These are phyloP conservation scores for Ophion ellenae DNA, from an alignment of 2,888 invertebrate species.

Conservation along the genomic window DNA sequence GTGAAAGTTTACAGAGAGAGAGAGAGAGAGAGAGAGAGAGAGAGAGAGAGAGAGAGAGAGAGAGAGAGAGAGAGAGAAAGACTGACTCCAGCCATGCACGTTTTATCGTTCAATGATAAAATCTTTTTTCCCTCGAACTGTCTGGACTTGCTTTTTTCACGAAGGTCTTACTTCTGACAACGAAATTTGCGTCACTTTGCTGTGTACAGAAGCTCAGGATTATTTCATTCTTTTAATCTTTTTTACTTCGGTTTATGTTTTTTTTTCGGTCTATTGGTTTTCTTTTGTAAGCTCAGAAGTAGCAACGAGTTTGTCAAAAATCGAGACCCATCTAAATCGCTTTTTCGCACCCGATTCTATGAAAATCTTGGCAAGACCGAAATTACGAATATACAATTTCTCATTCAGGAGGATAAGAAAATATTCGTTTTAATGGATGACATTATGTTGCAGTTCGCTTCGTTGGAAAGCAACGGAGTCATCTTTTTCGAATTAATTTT, in stretches of 20 bases:
- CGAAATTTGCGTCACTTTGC: neutral
- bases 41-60: neutral
- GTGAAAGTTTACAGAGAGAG: constrained; percentile 13
- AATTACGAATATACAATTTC: neutral
- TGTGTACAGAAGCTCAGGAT: neutral
- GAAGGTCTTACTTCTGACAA: neutral
- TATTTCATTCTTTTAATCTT: neutral
- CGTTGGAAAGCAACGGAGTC: too few relatives aligned
- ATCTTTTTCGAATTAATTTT: too few relatives aligned
- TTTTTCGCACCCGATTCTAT: neutral
- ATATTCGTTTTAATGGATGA: neutral
- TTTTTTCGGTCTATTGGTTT: neutral
- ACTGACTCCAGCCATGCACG: neutral
- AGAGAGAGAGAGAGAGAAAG: constrained; percentile 7
- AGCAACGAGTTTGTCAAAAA: neutral
- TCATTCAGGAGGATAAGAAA: neutral
- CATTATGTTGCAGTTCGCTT: too few relatives aligned
- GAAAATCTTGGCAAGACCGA: too few relatives aligned
- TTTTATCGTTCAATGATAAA: neutral
- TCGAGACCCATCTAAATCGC: neutral
- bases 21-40: neutral
- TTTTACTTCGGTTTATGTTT: neutral
- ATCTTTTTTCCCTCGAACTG: neutral
- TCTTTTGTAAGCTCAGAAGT: neutral
- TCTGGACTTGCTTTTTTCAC: neutral